These are phyloP conservation scores for Garra rufa DNA, from an alignment of 2,113 vertebrate genomes.

Conservation along the genomic window DNA sequence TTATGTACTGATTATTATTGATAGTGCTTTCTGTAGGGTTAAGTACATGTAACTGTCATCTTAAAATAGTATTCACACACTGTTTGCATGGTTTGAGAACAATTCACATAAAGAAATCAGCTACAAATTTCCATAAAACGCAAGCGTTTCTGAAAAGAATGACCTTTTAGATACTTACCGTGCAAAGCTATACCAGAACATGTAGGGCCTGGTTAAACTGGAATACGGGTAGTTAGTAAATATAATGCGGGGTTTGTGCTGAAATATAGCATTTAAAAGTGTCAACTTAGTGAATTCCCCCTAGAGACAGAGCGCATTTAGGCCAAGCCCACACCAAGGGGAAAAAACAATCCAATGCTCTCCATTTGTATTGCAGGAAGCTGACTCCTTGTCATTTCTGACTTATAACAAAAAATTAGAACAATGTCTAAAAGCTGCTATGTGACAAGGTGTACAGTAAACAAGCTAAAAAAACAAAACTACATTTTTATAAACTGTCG, in stretches of 20 bases:
- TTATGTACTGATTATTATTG: background rate
- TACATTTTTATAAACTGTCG: too few species aligned
- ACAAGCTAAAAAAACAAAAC: too few species aligned
- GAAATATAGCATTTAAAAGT: background rate
- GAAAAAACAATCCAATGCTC: too few species aligned
- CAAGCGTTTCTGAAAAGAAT: background rate
- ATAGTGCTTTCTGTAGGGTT: background rate
- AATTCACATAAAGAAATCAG: background rate
- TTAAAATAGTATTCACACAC: background rate
- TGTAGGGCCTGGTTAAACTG: slow-evolving; percentile 13
- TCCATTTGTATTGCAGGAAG: too few species aligned
- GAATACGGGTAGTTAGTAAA: background rate
- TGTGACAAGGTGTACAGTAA: too few species aligned
- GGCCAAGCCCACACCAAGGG: too few species aligned
- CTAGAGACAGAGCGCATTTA: too few species aligned
- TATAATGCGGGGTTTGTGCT: background rate
- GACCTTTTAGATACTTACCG: background rate
- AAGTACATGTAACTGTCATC: background rate
- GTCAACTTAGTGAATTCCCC: background rate
- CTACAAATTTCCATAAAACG: background rate
- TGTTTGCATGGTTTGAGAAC: background rate
- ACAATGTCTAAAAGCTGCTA: too few species aligned
- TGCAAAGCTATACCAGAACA: background rate
- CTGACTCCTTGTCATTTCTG: too few species aligned
- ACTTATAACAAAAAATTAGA: too few species aligned